Conservation (phyloP, 1,140 invertebrate species). For the Ceratoteleas bidentatus region DNA sequence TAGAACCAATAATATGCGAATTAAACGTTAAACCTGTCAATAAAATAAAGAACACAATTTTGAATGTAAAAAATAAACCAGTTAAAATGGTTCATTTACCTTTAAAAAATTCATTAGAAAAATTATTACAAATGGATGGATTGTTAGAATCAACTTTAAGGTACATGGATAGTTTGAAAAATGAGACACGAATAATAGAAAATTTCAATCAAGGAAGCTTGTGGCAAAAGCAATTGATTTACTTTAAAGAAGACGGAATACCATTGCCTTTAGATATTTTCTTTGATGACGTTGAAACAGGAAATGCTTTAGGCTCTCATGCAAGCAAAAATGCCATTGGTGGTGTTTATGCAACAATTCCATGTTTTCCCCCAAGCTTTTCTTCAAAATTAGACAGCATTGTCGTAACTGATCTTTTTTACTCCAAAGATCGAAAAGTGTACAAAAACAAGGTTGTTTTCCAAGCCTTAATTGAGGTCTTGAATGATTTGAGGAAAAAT, state of each 20-base stretch:
- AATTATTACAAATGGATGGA: constrained; percentile 13
- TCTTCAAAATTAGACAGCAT: constrained; percentile 4
- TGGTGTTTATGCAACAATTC: not conserved
- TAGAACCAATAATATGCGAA: not conserved
- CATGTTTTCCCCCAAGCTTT: constrained; percentile 17
- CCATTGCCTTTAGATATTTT: constrained; percentile 11
- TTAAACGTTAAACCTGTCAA: not conserved
- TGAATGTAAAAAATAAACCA: constrained; percentile 1
- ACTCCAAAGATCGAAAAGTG: not conserved
- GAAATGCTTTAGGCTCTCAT: not conserved
- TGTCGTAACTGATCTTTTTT: not conserved
- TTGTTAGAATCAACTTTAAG: constrained; percentile 19
- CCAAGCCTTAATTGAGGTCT: not conserved
- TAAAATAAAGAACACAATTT: not conserved
- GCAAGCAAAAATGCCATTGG: not conserved
- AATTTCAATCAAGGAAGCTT: not conserved
- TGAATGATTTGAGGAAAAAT: not conserved
- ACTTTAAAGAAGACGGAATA: constrained; percentile 19
- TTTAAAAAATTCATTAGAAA: constrained; percentile 15
- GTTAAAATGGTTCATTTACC: constrained; percentile 9
- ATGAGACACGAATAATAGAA: not conserved
- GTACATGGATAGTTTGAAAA: constrained; percentile 7
- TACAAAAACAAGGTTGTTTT: not conserved
- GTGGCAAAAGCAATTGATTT: constrained; percentile 15
- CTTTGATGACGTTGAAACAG: constrained; percentile 9